Evolutionary conservation across 2,113 vertebrate species (phyloP).

Genomic region (Cygnus atratus): DNA sequence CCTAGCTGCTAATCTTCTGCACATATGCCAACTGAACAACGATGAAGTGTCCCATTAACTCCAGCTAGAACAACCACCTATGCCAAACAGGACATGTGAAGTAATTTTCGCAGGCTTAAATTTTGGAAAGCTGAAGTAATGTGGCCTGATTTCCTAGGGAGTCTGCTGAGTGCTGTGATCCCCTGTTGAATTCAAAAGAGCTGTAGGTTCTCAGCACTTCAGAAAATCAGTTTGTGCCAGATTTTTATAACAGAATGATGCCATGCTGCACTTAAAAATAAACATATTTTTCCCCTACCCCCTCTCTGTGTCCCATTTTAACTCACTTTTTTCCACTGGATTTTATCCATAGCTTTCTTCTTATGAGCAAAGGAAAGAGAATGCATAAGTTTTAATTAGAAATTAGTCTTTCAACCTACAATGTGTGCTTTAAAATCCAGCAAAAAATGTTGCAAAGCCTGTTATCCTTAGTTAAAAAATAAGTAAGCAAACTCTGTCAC

Average conservation of each 20-base stretch:
- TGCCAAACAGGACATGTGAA: not conserved
- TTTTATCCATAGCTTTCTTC: not conserved
- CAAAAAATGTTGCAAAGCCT: not conserved
- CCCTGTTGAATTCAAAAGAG: slow-evolving; percentile 55
- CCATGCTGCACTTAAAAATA: slow-evolving; percentile 57
- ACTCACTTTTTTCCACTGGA: not conserved
- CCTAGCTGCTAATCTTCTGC: not conserved
- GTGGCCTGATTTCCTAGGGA: slow-evolving; percentile 21
- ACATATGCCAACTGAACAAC: fast-evolving
- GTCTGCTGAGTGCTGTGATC: not conserved
- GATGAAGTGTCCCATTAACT: not conserved
- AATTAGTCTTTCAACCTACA: slow-evolving; percentile 37
- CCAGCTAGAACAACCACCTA: not conserved
- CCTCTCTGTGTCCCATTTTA: slow-evolving; percentile 45
- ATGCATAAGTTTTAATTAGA: not conserved
- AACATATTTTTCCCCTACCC: not conserved
- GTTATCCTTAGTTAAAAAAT: slow-evolving; percentile 31
- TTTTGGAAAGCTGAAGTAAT: not conserved
- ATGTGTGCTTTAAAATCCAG: not conserved
- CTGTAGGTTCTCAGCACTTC: slow-evolving; percentile 6
- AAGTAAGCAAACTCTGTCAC: not conserved
- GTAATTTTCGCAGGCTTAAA: not conserved
- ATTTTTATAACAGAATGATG: slow-evolving; percentile 67
- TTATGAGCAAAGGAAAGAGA: not conserved
- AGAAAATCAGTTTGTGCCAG: slow-evolving; percentile 46